Evolutionary conservation across 1,140 invertebrate species (phyloP), one percentile per base, ranked within the genome.

Genomic region (Aphis craccivora): DNA sequence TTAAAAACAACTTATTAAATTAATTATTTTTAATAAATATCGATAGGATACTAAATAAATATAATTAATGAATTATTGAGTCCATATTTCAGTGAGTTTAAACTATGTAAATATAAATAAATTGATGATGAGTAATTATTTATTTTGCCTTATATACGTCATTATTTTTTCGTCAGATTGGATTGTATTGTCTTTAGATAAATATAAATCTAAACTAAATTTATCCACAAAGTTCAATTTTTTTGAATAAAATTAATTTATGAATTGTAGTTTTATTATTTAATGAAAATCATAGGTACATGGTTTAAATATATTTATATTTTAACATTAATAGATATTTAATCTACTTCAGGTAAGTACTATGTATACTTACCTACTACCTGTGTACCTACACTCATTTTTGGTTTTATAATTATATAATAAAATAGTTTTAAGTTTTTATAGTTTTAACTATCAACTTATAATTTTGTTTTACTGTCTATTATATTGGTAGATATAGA

Each of bases 31-130:
- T 76, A n/a, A 76, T 76, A 76, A 76, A 76, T 30, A n/a, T 76
- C 14, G 14, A 76, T 14, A 76, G 60, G 60, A 76, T 76, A 76
- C 60, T 18, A 14, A 60, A 60, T 60, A 76, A 11, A 67, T 67
- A 76, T 30, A 7, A 35, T n/a, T n/a, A 76, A n/a, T 76, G n/a
- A 76, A 35, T n/a, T n/a, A 76, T n/a, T n/a, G 30, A 76, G 60
- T 76, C n/a, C 60, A 76, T 76, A 76, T 4, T 76, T n/a, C 60
- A 76, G 18, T 0, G 30, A n/a, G 60, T 76, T 76, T 14, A 76
- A 76, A 76, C 60, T 76, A 76, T 76, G 60, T 67, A n/a, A n/a
- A n/a, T 76, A 76, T 76, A 76, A 76, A 76, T 76, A n/a, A 76
- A 76, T 76, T 76, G 1, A 76, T n/a, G 60, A 76, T n/a, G 14